phyloP scores from a whole-genome alignment of 1,140 invertebrate genomes.

The Venturia canescens region DNA sequence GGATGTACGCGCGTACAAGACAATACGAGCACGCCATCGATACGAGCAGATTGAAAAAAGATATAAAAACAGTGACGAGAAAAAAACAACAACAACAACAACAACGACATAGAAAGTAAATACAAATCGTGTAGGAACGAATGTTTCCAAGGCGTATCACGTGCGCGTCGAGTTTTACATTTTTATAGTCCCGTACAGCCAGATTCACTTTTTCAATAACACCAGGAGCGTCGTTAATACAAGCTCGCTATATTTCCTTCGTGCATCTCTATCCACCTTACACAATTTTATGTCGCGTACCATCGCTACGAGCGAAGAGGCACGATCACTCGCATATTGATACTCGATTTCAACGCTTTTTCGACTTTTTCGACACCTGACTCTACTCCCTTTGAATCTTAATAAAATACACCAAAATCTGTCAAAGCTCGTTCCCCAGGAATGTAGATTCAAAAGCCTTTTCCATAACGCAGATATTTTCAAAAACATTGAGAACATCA shows the following conservation, averaged over 20 bases:
- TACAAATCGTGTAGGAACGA: not conserved
- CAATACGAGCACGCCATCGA: not conserved
- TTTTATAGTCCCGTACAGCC: not conserved
- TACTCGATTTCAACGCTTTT: not conserved
- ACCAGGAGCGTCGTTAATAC: not conserved
- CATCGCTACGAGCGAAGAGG: not conserved
- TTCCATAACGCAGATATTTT: too few species aligned
- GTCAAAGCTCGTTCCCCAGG: too few species aligned
- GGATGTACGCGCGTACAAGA: not conserved
- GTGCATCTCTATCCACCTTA: not conserved
- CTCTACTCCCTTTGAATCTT: too few species aligned
- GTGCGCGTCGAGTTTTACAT: constrained; percentile 4
- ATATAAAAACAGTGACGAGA: not conserved
- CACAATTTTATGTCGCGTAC: not conserved
- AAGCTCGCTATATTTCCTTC: not conserved
- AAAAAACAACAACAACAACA: not conserved
- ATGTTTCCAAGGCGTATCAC: constrained; percentile 2
- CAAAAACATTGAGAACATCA: too few species aligned
- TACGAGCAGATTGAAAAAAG: not conserved
- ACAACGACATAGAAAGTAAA: not conserved
- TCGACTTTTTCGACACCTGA: too few species aligned
- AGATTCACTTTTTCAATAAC: constrained; percentile 3
- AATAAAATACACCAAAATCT: too few species aligned
- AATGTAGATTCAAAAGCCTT: too few species aligned
- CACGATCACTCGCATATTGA: not conserved